A percentile compares a stretch with the other conserved stretches of the same genome.
These are phyloP conservation scores for Anthoscopus minutus DNA, from an alignment of 2,113 vertebrate species.

Conservation along the genomic window DNA sequence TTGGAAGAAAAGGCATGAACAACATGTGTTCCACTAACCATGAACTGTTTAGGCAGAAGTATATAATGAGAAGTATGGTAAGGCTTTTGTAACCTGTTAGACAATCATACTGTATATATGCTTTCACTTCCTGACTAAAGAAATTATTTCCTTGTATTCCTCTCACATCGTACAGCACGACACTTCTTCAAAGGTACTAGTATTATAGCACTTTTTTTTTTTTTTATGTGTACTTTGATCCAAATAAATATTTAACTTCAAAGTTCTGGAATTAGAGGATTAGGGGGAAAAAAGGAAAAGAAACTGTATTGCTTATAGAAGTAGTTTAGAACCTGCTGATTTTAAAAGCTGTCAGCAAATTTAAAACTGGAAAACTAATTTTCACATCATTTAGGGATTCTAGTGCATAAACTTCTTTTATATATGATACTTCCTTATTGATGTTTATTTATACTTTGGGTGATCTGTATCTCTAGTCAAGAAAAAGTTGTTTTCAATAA, in stretches of 20 bases:
- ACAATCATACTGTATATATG: neutral
- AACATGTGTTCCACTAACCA: neutral
- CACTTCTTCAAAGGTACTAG: neutral
- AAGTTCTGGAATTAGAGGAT: neutral
- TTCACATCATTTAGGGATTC: neutral
- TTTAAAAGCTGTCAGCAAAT: neutral
- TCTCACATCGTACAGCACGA: neutral
- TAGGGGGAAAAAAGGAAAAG: neutral
- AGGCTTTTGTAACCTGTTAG: neutral
- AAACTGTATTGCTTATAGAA: neutral
- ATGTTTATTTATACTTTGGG: neutral
- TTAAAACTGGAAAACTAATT: neutral
- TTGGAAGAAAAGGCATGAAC: neutral
- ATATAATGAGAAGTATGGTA: neutral
- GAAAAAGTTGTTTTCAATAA: neutral
- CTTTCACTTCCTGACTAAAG: neutral
- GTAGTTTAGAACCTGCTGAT: neutral
- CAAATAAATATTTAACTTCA: neutral
- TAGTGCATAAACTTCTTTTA: neutral
- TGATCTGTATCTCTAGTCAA: neutral
- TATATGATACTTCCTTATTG: neutral
- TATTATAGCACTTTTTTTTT: neutral
- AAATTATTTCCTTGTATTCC: neutral
- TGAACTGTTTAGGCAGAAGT: neutral
- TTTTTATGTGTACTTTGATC: neutral